Evolutionary conservation across 2,113 vertebrate genomes (phyloP).

Genomic region (Charadrius vociferus): DNA sequence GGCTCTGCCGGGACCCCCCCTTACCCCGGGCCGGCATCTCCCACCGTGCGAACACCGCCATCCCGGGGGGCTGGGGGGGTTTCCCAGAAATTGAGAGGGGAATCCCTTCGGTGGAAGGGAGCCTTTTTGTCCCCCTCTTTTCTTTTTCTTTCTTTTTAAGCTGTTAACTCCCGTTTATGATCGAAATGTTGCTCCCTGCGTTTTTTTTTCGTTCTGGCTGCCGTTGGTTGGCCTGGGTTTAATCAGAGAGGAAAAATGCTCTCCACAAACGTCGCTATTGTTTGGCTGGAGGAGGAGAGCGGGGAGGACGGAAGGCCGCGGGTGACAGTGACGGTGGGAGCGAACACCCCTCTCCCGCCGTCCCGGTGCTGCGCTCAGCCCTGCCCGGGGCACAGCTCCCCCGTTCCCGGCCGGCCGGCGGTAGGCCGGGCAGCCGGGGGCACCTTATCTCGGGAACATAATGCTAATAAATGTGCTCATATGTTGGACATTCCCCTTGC

Average conservation of each 20-base stretch:
- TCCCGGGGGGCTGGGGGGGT: background rate
- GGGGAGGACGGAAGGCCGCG: background rate
- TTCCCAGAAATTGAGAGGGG: background rate
- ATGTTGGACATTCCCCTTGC: conserved; percentile 62
- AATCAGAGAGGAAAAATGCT: background rate
- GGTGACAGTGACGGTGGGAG: background rate
- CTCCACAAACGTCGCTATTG: background rate
- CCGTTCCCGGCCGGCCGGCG: background rate
- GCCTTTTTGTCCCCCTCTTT: too few relatives aligned
- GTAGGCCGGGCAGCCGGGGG: background rate
- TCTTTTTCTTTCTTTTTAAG: background rate
- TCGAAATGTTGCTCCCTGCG: background rate
- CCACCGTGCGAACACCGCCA: rapidly evolving
- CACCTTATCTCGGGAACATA: conserved; percentile 2
- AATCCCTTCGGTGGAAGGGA: background rate
- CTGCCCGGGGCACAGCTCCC: background rate
- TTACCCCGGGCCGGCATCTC: background rate
- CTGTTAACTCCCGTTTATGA: background rate
- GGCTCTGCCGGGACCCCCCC: background rate
- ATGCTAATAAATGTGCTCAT: conserved; percentile 59
- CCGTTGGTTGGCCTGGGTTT: background rate
- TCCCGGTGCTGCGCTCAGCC: background rate
- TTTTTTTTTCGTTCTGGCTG: background rate
- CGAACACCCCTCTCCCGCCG: background rate
- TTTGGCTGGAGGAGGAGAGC: background rate